Percentiles rank a stretch among this genome's conserved stretches.
These are phyloP conservation scores for Dolichallabes microphthalmus DNA, from an alignment of 2,113 vertebrate species.

Conservation along the genomic window DNA sequence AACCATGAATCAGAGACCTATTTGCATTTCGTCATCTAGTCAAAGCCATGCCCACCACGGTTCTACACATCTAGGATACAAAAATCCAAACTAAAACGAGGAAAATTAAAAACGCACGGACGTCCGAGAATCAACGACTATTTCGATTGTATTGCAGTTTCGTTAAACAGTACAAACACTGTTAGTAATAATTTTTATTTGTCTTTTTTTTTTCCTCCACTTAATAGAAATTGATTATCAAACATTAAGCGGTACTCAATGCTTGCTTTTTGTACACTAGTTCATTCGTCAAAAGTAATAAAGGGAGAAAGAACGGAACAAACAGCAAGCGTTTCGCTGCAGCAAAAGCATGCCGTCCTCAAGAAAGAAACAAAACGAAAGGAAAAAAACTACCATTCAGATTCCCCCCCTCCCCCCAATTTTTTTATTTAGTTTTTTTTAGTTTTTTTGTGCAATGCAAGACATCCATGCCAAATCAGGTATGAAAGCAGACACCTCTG, in stretches of 20 bases:
- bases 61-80: constrained; percentile 77
- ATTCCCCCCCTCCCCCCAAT: too few species aligned
- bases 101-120: constrained; percentile 71
- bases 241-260: constrained; percentile 88
- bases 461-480: constrained; percentile 72
- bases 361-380: constrained; percentile 62
- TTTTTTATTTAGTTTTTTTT: constrained; percentile 70
- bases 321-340: constrained; percentile 82
- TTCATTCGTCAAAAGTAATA: constrained; percentile 72
- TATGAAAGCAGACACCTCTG: constrained; percentile 66
- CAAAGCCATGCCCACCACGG: constrained; percentile 90
- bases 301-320: constrained; percentile 52
- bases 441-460: constrained; percentile 75
- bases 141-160: constrained; percentile 94
- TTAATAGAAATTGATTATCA: constrained; percentile 92
- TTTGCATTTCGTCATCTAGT: constrained; percentile 84
- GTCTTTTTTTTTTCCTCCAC: constrained; percentile 73
- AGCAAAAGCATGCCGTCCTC: constrained; percentile 84
- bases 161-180: constrained; percentile 87
- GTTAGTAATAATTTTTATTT: constrained; percentile 76
- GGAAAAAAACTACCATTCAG: constrained; percentile 80
- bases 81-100: constrained; percentile 70
- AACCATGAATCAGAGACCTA: constrained; percentile 78
- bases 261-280: constrained; percentile 85
- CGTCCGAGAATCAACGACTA: constrained; percentile 72